phyloP scores from a whole-genome alignment of 2,797 vertebrate species.

The Bradypus variegatus region DNA sequence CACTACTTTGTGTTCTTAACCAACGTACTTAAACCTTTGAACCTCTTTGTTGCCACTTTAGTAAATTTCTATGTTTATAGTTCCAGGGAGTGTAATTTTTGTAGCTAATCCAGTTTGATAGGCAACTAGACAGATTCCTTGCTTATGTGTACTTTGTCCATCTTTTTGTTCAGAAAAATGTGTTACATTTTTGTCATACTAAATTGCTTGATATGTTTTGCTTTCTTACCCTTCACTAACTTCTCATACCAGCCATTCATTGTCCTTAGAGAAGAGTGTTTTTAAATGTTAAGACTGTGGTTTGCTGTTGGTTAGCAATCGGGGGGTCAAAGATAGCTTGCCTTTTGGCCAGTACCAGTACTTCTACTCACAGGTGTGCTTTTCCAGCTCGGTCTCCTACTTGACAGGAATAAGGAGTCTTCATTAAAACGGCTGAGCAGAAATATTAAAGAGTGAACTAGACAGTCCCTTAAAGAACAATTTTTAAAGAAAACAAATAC shows the following conservation, averaged over 20 bases:
- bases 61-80: constrained; percentile 27
- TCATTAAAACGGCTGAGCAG: background rate
- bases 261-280: background rate
- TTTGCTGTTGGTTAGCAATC: background rate
- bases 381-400: background rate
- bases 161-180: background rate
- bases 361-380: background rate
- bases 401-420: background rate
- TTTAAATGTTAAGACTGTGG: background rate
- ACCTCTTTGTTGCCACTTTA: background rate
- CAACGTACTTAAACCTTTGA: background rate
- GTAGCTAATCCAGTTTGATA: constrained; percentile 8
- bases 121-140: background rate
- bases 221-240: background rate
- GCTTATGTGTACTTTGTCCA: background rate
- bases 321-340: background rate
- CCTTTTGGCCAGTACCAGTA: background rate
- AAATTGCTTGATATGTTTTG: background rate
- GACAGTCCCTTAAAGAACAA: background rate
- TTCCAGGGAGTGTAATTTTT: background rate
- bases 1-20: background rate
- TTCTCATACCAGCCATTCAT: background rate
- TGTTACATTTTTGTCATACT: background rate
- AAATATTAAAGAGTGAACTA: background rate
- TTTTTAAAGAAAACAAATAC: constrained; percentile 12